A percentile compares a stretch with the other conserved stretches of the same genome.
Conservation (phyloP, 2,797 vertebrate species). For the Urocyon cinereoargenteus region DNA sequence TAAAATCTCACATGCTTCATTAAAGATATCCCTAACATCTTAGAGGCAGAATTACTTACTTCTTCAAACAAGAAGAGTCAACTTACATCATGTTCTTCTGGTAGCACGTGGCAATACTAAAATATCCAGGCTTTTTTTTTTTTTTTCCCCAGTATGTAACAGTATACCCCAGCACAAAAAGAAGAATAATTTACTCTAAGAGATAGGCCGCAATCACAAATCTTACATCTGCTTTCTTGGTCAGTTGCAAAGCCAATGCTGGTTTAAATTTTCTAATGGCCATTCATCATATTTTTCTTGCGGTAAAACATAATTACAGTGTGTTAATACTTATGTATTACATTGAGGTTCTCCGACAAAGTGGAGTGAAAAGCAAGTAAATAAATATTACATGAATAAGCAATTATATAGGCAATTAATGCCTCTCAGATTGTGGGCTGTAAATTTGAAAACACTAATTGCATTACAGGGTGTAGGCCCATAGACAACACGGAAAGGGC, state of each 20-base stretch:
- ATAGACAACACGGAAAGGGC: background rate
- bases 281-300: conserved; percentile 34
- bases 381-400: conserved; percentile 68
- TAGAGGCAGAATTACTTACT: background rate
- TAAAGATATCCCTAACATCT: conserved; percentile 33
- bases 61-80: conserved; percentile 15
- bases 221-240: conserved; percentile 14
- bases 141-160: background rate
- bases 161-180: conserved; percentile 34
- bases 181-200: background rate
- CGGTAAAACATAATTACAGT: conserved; percentile 30
- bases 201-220: background rate
- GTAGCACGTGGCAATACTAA: background rate
- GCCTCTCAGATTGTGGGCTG: conserved; percentile 16
- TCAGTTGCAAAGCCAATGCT: conserved; percentile 33
- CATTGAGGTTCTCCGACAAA: conserved; percentile 61
- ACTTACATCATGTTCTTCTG: background rate
- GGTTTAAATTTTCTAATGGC: background rate
- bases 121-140: conserved; percentile 2
- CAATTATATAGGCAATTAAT: conserved; percentile 58
- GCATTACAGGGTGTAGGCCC: background rate
- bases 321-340: conserved; percentile 63
- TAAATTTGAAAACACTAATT: conserved; percentile 63
- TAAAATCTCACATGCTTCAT: background rate
- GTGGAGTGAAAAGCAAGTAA: conserved; percentile 51